A percentile compares a stretch with the other conserved stretches of the same genome.
phyloP scores from a whole-genome alignment of 2,797 vertebrate genomes.

The Delichon dasypus region DNA sequence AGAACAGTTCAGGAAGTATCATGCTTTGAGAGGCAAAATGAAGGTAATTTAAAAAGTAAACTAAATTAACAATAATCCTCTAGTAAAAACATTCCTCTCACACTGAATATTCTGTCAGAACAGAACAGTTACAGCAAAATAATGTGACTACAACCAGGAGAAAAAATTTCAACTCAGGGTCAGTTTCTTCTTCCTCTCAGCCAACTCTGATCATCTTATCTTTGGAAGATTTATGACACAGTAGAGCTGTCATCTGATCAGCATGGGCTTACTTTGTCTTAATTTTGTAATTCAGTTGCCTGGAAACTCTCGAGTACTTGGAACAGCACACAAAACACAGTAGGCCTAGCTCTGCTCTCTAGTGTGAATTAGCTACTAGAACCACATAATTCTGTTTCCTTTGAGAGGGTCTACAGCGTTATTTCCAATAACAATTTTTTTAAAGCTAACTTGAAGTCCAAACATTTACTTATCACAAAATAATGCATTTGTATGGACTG shows the following conservation, averaged over 20 bases:
- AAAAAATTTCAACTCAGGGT: not conserved
- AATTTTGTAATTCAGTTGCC: not conserved
- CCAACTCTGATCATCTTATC: not conserved
- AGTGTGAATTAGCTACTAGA: not conserved
- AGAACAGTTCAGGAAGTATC: not conserved
- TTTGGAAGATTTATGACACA: not conserved
- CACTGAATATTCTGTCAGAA: not conserved
- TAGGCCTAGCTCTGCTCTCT: not conserved
- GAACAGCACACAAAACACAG: not conserved
- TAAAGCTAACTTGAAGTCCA: not conserved
- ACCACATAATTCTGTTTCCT: not conserved
- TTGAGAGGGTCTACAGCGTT: not conserved
- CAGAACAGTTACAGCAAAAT: not conserved
- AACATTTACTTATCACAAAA: not conserved
- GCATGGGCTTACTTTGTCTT: not conserved
- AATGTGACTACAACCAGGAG: not conserved
- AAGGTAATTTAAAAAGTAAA: not conserved
- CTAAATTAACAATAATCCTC: not conserved
- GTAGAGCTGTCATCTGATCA: not conserved
- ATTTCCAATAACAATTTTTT: not conserved
- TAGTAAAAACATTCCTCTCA: not conserved
- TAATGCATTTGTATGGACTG: not conserved
- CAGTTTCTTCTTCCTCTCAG: not conserved
- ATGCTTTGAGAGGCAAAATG: not conserved
- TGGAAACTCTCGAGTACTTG: not conserved